Evolutionary conservation across 2,797 vertebrate genomes (phyloP), one percentile per base, ranked within the genome.

Genomic region (Erithacus rubecula): DNA sequence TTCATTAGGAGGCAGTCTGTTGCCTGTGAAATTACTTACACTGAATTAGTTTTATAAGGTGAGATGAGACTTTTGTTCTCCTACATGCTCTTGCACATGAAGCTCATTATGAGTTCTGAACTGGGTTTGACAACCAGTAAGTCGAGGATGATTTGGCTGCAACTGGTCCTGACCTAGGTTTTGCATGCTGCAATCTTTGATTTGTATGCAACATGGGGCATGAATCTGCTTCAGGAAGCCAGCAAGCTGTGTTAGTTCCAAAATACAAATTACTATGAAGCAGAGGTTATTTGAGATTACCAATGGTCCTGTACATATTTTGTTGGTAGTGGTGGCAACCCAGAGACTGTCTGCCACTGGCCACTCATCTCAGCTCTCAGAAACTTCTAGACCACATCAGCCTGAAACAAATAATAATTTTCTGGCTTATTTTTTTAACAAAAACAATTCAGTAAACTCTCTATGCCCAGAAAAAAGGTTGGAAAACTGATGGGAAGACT

Each of bases 21-120:
- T 69, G 43, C 51, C 34, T 37, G 24, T 60, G 46, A 79, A 90
- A 81, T 87, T n/a, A 43, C 14, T 78, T 83, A 29, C 0, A 1
- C 20, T 27, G 39, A 44, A 32, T 65, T 15, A 5, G 39, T 83
- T 41, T 10, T 0, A 0, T 44, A 41, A 1, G 8, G 5, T 22
- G 46, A 68, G 27, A 24, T 4, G 11, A 27, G 12, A 62, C n/a
- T 58, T 65, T 27, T 88, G 14, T 49, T 83, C 62, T 85, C 32
- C 44, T 52, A 32, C 15, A 3, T 15, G 4, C 15, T 15, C 4
- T 22, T 0, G 0, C 9, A 55, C 32, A 41, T 0, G 1, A 43
- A 46, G 30, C 58, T 81, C 27, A 46, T 49, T 60, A 49, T 7
- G 71, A 49, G 32, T 52, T 75, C 39, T 36, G 26, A 43, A 62